phyloP scores from a whole-genome alignment of 2,888 invertebrate species.

The Ditula angustiorana region DNA sequence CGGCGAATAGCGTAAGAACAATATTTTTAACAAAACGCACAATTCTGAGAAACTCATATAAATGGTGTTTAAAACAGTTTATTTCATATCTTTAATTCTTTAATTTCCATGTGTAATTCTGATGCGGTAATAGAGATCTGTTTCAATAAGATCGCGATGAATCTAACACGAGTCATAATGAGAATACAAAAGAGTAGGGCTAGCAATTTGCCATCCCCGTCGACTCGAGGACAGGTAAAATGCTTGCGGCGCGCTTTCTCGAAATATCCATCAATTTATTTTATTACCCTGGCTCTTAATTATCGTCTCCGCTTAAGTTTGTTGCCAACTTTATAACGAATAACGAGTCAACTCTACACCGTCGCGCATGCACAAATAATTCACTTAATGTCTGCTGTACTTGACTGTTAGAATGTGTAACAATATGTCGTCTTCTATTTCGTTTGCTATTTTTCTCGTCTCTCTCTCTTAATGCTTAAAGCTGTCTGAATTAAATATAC shows the following conservation, averaged over 20 bases:
- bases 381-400: constrained; percentile 60
- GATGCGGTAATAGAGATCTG: constrained; percentile 20
- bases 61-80: background rate
- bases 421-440: constrained; percentile 57
- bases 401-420: constrained; percentile 58
- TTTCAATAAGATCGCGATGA: constrained; percentile 12
- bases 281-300: constrained; percentile 36
- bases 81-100: background rate
- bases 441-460: constrained; percentile 66
- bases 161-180: constrained; percentile 19
- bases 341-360: constrained; percentile 32
- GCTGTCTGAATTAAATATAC: constrained; percentile 38
- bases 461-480: constrained; percentile 52
- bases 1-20: background rate
- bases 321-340: constrained; percentile 27
- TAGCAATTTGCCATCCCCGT: constrained; percentile 22
- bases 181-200: constrained; percentile 26
- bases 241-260: constrained; percentile 35
- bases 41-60: background rate
- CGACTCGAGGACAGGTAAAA: constrained; percentile 19
- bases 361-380: constrained; percentile 58
- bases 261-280: constrained; percentile 33
- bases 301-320: constrained; percentile 39
- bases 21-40: background rate
- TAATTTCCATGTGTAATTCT: background rate